phyloP scores from a whole-genome alignment of 1,140 invertebrate species.

The Polyergus mexicanus region DNA sequence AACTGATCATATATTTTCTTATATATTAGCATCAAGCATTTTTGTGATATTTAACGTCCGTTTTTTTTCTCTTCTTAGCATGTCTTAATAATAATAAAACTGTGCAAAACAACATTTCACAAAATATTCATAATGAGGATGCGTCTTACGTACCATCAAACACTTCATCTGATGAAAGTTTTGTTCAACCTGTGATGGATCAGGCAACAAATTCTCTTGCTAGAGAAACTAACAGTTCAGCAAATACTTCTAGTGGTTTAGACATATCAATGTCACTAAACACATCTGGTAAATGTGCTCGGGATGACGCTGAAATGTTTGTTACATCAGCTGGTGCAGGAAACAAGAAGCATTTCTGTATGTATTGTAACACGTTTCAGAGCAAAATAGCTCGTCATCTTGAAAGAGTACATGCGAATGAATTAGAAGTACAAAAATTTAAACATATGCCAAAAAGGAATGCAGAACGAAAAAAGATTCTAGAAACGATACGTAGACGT shows the following conservation, averaged over 20 bases:
- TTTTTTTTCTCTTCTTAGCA: no score
- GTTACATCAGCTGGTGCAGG: neutral
- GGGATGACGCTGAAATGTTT: constrained; percentile 2
- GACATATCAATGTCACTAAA: neutral
- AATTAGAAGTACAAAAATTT: neutral
- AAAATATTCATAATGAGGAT: neutral
- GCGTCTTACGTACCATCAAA: neutral
- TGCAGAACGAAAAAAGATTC: neutral
- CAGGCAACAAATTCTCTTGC: neutral
- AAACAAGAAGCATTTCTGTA: constrained; percentile 5
- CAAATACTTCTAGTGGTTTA: neutral
- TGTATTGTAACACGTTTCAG: neutral
- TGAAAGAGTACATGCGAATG: neutral
- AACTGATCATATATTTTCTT: no score
- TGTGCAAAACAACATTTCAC: neutral
- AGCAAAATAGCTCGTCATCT: constrained; percentile 8
- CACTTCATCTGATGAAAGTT: neutral
- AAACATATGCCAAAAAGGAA: neutral
- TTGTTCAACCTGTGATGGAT: neutral
- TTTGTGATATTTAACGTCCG: no score
- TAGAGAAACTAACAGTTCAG: neutral
- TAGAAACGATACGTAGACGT: neutral
- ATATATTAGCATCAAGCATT: no score
- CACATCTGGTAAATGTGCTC: neutral
- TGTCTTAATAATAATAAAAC: neutral